Evolutionary conservation across 2,888 invertebrate genomes (phyloP).

Genomic region (Spialia ferax): DNA sequence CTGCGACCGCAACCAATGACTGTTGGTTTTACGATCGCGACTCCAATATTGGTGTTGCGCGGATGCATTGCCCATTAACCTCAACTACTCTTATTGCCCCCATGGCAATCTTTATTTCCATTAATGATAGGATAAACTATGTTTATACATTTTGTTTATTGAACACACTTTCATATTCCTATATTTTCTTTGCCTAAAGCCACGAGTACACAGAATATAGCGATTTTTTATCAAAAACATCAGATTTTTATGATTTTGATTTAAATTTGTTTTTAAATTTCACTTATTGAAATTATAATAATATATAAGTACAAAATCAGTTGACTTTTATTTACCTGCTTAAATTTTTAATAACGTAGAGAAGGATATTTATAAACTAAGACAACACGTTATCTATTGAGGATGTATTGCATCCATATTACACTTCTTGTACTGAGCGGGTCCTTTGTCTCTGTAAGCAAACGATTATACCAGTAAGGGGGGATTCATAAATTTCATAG

Average conservation of each 20-base stretch:
- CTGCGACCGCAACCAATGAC: too few species aligned
- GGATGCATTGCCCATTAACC: conserved; percentile 46
- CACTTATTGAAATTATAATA: too few species aligned
- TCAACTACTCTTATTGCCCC: conserved; percentile 37
- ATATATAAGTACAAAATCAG: too few species aligned
- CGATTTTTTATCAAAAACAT: too few species aligned
- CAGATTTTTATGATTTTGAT: too few species aligned
- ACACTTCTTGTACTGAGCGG: conserved; percentile 51
- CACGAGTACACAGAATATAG: too few species aligned
- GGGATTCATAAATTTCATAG: conserved; percentile 73
- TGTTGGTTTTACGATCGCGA: conserved; percentile 35
- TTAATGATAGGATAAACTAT: not conserved
- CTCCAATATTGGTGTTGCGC: conserved; percentile 44
- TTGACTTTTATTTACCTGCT: too few species aligned
- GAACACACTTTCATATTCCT: too few species aligned
- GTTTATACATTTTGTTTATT: not conserved
- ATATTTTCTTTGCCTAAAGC: too few species aligned
- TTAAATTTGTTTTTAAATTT: too few species aligned
- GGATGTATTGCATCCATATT: conserved; percentile 17
- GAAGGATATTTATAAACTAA: not conserved
- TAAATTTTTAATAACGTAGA: not conserved
- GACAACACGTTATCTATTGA: conserved; percentile 34
- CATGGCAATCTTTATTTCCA: conserved; percentile 16
- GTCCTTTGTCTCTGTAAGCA: conserved; percentile 60
- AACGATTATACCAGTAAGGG: conserved; percentile 60